phyloP scores from a whole-genome alignment of 2,113 vertebrate genomes.

The Pelecanus crispus region DNA sequence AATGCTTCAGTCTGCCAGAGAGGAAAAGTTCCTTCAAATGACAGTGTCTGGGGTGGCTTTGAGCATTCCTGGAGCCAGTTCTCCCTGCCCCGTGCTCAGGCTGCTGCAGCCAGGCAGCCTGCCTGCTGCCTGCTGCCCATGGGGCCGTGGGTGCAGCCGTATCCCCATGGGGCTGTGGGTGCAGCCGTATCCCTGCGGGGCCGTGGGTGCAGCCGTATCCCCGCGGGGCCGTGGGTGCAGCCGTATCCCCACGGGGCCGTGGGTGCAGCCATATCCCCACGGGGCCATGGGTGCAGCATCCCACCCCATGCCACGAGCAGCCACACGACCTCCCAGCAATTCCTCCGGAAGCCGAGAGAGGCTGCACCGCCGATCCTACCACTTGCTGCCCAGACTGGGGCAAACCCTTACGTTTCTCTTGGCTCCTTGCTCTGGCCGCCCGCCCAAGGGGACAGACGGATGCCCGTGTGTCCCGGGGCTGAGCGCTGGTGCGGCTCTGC shows the following conservation, averaged over 20 bases:
- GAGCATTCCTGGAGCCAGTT: not conserved
- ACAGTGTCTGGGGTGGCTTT: not conserved
- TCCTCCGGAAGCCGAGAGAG: not conserved
- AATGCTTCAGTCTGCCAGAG: not conserved
- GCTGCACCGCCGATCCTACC: fast-evolving
- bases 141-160: not conserved
- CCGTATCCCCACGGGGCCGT: fast-evolving
- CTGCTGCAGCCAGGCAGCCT: not conserved
- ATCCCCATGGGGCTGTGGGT: not conserved
- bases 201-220: not conserved
- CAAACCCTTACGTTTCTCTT: fast-evolving
- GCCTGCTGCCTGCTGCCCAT: not conserved
- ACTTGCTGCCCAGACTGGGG: fast-evolving
- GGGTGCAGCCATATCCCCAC: not conserved
- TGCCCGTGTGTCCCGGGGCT: fast-evolving
- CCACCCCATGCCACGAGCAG: not conserved
- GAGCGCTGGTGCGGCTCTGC: not conserved
- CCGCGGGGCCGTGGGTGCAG: fast-evolving
- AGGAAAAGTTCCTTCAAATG: not conserved
- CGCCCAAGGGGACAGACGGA: not conserved
- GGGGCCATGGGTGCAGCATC: not conserved
- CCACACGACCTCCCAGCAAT: fast-evolving
- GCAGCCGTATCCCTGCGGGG: not conserved
- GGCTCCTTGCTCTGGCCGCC: not conserved
- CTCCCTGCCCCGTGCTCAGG: not conserved